Evolutionary conservation across 2,113 vertebrate species (phyloP).

Genomic region (Numenius arquata): DNA sequence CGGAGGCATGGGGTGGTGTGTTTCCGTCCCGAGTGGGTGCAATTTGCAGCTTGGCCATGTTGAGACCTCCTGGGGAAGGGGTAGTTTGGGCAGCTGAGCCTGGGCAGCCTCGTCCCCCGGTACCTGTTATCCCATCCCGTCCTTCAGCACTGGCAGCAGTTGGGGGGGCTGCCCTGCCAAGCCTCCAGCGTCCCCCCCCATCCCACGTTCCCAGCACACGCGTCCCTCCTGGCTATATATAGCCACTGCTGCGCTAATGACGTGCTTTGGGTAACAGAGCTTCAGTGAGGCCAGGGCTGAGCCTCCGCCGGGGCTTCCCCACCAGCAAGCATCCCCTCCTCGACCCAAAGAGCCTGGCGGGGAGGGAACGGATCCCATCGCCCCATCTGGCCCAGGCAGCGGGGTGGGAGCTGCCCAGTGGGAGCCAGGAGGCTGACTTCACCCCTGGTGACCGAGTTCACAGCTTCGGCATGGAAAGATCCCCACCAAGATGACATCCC

Average conservation of each 20-base stretch:
- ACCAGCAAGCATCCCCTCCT: background rate
- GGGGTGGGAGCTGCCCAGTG: background rate
- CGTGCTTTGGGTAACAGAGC: background rate
- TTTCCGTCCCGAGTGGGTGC: background rate
- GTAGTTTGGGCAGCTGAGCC: accelerated
- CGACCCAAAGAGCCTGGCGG: accelerated
- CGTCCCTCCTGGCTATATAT: constrained; percentile 9
- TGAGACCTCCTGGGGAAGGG: background rate
- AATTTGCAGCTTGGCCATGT: accelerated
- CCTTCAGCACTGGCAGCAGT: background rate
- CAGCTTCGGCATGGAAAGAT: constrained; percentile 19
- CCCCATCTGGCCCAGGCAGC: background rate
- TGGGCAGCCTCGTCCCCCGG: accelerated
- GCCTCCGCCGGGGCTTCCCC: background rate
- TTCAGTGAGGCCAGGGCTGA: background rate
- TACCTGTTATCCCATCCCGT: background rate
- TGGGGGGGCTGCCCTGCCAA: background rate
- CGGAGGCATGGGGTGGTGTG: background rate
- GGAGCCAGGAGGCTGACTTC: constrained; percentile 44
- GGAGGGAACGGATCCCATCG: background rate
- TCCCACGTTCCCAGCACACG: background rate
- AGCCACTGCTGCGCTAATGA: background rate
- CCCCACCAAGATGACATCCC: background rate
- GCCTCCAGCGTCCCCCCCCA: background rate
- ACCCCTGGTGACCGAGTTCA: background rate